Evolutionary conservation across 2,888 invertebrate species (phyloP).

Genomic region (Dione vanillae): DNA sequence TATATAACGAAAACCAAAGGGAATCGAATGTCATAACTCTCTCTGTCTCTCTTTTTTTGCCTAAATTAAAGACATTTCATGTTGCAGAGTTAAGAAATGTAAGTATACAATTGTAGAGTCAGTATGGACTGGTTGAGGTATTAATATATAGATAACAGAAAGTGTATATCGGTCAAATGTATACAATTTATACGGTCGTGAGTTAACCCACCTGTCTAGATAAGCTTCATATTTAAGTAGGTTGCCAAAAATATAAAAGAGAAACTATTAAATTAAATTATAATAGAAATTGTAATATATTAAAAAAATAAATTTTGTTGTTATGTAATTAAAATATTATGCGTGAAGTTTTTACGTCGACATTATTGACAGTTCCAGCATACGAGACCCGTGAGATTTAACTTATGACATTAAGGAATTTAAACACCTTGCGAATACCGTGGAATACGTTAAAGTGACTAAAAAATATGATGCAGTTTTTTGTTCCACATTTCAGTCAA

Average conservation of each 20-base stretch:
- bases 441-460: conserved; percentile 6
- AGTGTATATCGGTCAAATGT: neutral
- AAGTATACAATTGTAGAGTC: too few relatives aligned
- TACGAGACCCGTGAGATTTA: conserved; percentile 12
- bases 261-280: neutral
- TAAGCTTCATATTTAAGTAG: neutral
- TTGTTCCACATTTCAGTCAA: neutral
- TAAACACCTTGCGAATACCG: conserved; percentile 9
- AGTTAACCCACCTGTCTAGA: conserved; percentile 5
- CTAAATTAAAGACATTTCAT: too few relatives aligned
- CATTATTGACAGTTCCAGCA: neutral
- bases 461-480: neutral
- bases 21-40: too few relatives aligned
- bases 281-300: too few relatives aligned
- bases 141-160: neutral
- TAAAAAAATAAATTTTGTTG: neutral
- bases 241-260: neutral
- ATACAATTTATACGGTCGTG: neutral
- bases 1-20: too few relatives aligned
- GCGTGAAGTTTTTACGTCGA: neutral
- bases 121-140: too few relatives aligned
- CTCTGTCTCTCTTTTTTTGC: too few relatives aligned
- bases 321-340: neutral
- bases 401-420: conserved; percentile 4
- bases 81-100: too few relatives aligned